Evolutionary conservation across 2,113 vertebrate species (phyloP).

Genomic region (Thamnophis sirtalis): DNA sequence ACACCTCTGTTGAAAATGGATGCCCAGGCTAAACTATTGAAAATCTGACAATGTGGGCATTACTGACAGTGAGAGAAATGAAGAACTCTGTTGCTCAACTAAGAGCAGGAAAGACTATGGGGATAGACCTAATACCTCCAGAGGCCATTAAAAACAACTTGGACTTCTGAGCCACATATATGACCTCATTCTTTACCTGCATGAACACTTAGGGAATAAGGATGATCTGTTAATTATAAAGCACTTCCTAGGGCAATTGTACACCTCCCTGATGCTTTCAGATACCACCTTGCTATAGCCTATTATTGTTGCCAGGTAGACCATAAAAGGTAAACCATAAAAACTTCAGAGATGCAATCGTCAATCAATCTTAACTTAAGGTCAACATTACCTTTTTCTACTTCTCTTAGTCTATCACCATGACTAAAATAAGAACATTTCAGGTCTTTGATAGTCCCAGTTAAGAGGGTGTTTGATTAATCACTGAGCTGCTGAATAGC

Average conservation of each 20-base stretch:
- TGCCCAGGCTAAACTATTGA: not conserved
- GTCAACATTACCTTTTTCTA: not conserved
- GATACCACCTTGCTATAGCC: not conserved
- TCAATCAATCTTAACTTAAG: not conserved
- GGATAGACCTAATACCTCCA: not conserved
- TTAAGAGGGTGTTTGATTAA: not conserved
- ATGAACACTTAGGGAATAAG: not conserved
- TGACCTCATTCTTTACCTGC: not conserved
- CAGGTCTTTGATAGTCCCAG: not conserved
- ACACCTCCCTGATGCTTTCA: not conserved
- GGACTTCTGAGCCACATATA: not conserved
- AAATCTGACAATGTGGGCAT: not conserved
- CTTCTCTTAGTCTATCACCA: not conserved
- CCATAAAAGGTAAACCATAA: not conserved
- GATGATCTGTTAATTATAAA: not conserved
- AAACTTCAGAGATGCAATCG: not conserved
- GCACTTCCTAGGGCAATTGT: not conserved
- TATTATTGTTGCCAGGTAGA: not conserved
- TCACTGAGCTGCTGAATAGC: not conserved
- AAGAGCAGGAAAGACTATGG: not conserved
- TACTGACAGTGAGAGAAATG: not conserved
- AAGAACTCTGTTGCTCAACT: not conserved
- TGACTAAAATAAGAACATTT: not conserved
- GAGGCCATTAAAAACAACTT: not conserved
- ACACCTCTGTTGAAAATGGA: not conserved